phyloP scores from a whole-genome alignment of 2,888 invertebrate genomes.

The Acanthacorydalis orientalis region DNA sequence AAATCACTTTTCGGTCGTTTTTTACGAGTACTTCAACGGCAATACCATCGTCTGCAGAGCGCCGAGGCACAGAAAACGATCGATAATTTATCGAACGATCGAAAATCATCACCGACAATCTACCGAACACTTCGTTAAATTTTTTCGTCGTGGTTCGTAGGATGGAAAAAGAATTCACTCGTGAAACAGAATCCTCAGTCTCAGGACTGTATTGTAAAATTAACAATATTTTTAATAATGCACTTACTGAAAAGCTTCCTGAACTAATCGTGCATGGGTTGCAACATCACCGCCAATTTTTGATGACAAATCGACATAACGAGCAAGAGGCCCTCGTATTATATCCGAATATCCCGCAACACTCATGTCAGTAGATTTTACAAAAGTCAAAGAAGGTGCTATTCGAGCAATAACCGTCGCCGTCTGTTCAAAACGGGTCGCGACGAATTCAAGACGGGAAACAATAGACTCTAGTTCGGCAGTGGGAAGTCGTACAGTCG shows the following conservation, averaged over 20 bases:
- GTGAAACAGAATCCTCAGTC: too few species aligned
- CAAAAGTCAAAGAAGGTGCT: background rate
- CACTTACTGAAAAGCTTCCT: conserved; percentile 66
- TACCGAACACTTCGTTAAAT: background rate
- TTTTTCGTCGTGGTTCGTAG: too few species aligned
- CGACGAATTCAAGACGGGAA: conserved; percentile 56
- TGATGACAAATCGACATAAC: conserved; percentile 56
- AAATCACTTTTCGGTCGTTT: too few species aligned
- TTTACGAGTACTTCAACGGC: too few species aligned
- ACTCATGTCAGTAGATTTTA: conserved; percentile 41
- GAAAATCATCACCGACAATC: too few species aligned
- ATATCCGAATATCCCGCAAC: conserved; percentile 59
- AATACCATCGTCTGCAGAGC: too few species aligned
- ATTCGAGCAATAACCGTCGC: background rate
- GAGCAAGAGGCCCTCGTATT: conserved; percentile 54
- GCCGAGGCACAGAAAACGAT: too few species aligned
- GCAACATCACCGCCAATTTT: conserved; percentile 78
- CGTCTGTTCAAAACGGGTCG: conserved; percentile 45
- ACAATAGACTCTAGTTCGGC: conserved; percentile 51
- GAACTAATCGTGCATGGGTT: conserved; percentile 61
- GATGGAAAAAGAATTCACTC: too few species aligned
- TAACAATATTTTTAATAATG: background rate
- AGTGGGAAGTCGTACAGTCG: conserved; percentile 20
- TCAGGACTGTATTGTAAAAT: background rate
- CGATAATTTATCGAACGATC: too few species aligned